Conservation (phyloP, 2,113 vertebrate species). For the Epinephelus fuscoguttatus region DNA sequence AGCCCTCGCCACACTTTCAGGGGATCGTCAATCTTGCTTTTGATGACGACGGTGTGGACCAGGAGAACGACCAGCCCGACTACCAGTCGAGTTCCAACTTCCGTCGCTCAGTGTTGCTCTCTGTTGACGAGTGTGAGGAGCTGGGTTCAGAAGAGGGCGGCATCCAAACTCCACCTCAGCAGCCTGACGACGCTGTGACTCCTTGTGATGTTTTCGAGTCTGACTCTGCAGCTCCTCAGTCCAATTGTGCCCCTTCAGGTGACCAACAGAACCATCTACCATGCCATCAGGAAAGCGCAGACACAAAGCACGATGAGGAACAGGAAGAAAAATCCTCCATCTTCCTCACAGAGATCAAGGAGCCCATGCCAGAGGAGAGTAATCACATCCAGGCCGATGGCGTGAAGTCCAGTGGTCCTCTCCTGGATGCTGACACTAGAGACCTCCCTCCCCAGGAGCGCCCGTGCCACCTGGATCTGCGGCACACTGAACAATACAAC, state of each 20-base stretch:
- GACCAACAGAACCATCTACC: constrained; percentile 65
- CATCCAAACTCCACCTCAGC: constrained; percentile 79
- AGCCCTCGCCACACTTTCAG: constrained; percentile 87
- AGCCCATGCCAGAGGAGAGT: constrained; percentile 27
- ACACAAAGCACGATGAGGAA: background rate
- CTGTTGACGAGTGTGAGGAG: constrained; percentile 98
- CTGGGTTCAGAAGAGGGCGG: constrained; percentile 92
- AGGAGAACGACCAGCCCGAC: constrained; percentile 84
- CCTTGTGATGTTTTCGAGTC: constrained; percentile 92
- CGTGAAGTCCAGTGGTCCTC: constrained; percentile 23
- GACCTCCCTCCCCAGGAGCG: constrained; percentile 92
- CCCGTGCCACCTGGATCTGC: constrained; percentile 93
- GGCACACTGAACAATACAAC: constrained; percentile 87
- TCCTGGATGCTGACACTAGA: constrained; percentile 58
- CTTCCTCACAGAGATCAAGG: constrained; percentile 72
- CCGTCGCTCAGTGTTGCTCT: constrained; percentile 94
- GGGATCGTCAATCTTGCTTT: constrained; percentile 97
- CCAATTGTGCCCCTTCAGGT: constrained; percentile 51
- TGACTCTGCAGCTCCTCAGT: constrained; percentile 74
- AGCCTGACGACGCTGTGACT: constrained; percentile 74
- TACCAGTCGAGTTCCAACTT: constrained; percentile 88
- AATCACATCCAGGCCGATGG: constrained; percentile 13
- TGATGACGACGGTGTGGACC: constrained; percentile 92
- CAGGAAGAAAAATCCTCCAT: constrained; percentile 45
- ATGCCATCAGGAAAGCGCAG: constrained; percentile 9